A percentile compares a stretch with the other conserved stretches of the same genome.
Conservation (phyloP, 2,113 vertebrate species). For the human region DNA sequence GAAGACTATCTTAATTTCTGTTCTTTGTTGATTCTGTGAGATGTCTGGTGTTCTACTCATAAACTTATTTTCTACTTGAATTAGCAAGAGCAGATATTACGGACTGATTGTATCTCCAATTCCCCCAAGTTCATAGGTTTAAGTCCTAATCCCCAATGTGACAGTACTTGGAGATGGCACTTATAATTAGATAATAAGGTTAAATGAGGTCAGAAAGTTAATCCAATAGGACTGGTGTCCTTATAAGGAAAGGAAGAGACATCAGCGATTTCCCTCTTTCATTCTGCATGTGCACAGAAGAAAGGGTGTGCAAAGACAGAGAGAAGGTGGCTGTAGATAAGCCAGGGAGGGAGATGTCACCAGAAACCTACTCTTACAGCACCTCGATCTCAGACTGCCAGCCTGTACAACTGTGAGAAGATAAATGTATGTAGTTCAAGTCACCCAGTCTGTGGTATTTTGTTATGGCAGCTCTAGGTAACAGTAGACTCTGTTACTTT, state of each 20-base stretch:
- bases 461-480: not conserved
- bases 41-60: not conserved
- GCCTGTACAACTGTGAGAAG: not conserved
- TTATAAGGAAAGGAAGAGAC: not conserved
- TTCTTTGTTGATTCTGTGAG: not conserved
- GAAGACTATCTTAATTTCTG: not conserved
- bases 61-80: not conserved
- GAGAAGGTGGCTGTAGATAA: too few species aligned
- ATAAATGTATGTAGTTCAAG: not conserved
- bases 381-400: not conserved
- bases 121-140: not conserved
- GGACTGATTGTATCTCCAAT: not conserved
- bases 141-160: not conserved
- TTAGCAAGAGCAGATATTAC: not conserved
- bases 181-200: not conserved
- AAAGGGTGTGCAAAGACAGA: not conserved
- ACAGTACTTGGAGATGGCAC: not conserved
- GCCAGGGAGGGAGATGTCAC: not conserved
- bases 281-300: too few species aligned
- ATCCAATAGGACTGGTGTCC: not conserved
- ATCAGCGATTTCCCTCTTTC: not conserved
- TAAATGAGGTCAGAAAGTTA: not conserved
- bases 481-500: too few species aligned
- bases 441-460: not conserved
- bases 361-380: not conserved